Evolutionary conservation across 2,797 vertebrate species (phyloP), one percentile per base, ranked within the genome.

Genomic region (Petrocephalus schoutedeni): DNA sequence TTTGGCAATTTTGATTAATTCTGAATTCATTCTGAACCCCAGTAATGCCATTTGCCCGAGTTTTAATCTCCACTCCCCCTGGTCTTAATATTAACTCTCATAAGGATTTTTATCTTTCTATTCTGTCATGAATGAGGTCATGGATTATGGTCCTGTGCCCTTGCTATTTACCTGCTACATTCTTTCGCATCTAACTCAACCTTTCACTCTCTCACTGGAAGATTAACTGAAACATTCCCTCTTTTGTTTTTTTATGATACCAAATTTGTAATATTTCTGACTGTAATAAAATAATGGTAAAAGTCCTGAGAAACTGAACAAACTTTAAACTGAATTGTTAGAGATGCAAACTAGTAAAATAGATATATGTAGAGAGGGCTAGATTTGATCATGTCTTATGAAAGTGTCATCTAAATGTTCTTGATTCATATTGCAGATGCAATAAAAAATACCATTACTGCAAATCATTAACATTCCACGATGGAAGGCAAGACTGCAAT

Each of bases 51-150:
- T 93, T 96, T 94, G 90, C 94, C 91, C 88, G 90, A 91, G 93
- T 96, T 95, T 95, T 97, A 98, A 98, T 98, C 97, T 96, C 93
- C 94, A 95, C 95, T 96, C 94, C 95, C 95, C 94, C 95, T 93
- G 93, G 96, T 97, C 96, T 97, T 97, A 98, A 51, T 49, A 93
- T 95, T 94, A 91, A 90, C 95, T 93, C 91, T 94, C 91, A 14
- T 14, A 90, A 92, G 93, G 93, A 95, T 96, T 94, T 87, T 92
- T 87, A 28, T 86, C 57, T 87, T 88, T 87, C 91, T 95, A 96
- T 96, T 96, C 95, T 94, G 87, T 77, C 93, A 93, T 94, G 92
- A 93, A 95, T 91, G 93, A 95, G 94, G 94, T 56, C 91, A 92
- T 90, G 94, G 96, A 97, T 97, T 97, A 97, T 89, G 90, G 87